Percentiles rank a stretch among this genome's conserved stretches.
Evolutionary conservation across 2,888 invertebrate species (phyloP).

Genomic region (Belgica antarctica): DNA sequence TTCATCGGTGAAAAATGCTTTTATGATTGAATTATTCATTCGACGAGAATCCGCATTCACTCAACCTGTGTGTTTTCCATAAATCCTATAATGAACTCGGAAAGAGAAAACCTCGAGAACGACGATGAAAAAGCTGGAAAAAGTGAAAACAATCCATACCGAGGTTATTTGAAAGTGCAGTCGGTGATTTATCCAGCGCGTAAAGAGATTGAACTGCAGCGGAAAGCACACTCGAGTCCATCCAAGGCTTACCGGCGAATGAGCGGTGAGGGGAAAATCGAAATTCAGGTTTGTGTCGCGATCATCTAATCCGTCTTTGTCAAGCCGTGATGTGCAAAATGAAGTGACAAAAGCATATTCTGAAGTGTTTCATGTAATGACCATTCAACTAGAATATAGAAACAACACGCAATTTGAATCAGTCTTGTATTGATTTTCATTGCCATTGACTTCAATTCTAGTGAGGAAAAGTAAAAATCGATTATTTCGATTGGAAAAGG

Average conservation of each 20-base stretch:
- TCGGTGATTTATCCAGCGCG: slow-evolving; percentile 15
- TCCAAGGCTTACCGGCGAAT: slow-evolving; percentile 11
- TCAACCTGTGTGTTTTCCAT: no score
- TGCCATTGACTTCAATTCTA: no score
- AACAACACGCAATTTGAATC: no score
- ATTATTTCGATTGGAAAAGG: no score
- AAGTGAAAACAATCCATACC: background rate
- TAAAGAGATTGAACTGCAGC: background rate
- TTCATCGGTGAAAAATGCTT: background rate
- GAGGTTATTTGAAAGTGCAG: slow-evolving; percentile 10
- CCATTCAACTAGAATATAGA: no score
- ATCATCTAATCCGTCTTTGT: no score
- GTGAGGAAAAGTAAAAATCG: no score
- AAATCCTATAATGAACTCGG: background rate
- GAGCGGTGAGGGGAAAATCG: background rate
- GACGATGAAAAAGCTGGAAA: background rate
- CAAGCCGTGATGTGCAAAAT: no score
- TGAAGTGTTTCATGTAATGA: background rate
- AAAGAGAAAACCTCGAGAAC: background rate
- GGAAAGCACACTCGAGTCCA: slow-evolving; percentile 39
- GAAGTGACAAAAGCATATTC: background rate
- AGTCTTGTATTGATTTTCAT: no score
- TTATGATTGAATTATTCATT: slow-evolving; percentile 3
- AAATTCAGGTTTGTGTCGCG: background rate
- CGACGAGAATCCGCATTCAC: background rate